Percentiles rank a stretch among this genome's conserved stretches.
These are phyloP conservation scores for Aproaerema taeniolella DNA, from an alignment of 2,888 invertebrate species.

Conservation along the genomic window DNA sequence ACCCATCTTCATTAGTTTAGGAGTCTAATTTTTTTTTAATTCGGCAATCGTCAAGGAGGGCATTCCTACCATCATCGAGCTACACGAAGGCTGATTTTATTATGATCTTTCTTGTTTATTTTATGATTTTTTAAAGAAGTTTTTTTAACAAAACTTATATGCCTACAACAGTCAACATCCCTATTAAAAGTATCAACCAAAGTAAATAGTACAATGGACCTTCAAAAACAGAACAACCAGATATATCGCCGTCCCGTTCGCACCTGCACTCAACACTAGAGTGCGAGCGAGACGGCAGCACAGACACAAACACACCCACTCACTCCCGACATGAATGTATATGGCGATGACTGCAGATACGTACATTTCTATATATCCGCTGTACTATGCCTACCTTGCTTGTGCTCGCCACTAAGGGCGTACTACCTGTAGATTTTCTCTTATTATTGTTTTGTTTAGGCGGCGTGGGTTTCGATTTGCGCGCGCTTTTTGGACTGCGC, in stretches of 20 bases:
- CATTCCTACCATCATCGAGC: no score
- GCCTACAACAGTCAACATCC: no score
- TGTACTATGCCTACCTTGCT: conserved; percentile 79
- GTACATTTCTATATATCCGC: conserved; percentile 79
- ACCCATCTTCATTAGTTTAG: no score
- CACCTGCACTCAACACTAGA: conserved; percentile 17
- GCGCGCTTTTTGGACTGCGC: conserved; percentile 56
- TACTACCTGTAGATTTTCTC: conserved; percentile 62
- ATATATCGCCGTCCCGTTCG: conserved; percentile 32
- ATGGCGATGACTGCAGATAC: conserved; percentile 69
- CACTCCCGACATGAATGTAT: conserved; percentile 55
- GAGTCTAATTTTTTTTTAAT: no score
- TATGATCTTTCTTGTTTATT: no score
- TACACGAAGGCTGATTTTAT: no score
- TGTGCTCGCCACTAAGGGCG: conserved; percentile 60
- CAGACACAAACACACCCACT: conserved; percentile 25
- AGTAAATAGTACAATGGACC: conserved; percentile 8
- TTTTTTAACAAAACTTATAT: no score
- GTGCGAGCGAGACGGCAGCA: conserved; percentile 23
- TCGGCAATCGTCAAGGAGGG: no score
- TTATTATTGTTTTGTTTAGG: conserved; percentile 46
- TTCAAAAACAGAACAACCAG: conserved; percentile 12
- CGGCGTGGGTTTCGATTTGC: conserved; percentile 40
- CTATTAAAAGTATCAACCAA: no score
- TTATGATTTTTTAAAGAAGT: no score